phyloP scores from a whole-genome alignment of 2,888 invertebrate genomes.

The Sphaerolaimus hirsutus region DNA sequence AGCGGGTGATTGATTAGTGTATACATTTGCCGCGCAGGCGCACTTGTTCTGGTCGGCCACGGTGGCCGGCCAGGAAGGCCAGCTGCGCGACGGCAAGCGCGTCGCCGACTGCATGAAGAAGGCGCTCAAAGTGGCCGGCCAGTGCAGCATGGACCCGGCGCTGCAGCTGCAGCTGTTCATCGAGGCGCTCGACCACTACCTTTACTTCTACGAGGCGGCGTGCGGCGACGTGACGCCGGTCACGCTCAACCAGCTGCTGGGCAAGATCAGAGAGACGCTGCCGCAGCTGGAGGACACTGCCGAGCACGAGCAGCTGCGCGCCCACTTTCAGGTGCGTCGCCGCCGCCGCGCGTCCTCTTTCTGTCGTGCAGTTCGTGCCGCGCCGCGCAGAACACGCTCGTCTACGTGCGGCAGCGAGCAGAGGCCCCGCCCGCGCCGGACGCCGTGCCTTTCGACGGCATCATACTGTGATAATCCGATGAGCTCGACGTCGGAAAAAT shows the following conservation, averaged over 20 bases:
- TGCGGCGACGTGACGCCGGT: slow-evolving; percentile 43
- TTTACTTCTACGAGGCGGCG: slow-evolving; percentile 70
- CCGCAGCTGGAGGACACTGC: slow-evolving; percentile 77
- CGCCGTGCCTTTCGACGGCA: too few relatives aligned
- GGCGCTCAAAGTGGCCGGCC: slow-evolving; percentile 72
- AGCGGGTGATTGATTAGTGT: too few relatives aligned
- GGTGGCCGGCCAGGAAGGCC: slow-evolving; percentile 18
- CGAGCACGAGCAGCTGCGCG: slow-evolving; percentile 83
- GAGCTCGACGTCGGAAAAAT: too few relatives aligned
- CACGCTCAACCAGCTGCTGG: slow-evolving; percentile 49
- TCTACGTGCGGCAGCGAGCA: too few relatives aligned
- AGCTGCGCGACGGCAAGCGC: slow-evolving; percentile 65
- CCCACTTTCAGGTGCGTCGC: slow-evolving; percentile 48
- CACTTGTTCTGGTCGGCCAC: slow-evolving; percentile 85
- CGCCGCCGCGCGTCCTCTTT: too few relatives aligned
- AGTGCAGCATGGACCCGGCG: slow-evolving; percentile 86
- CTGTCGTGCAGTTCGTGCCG: too few relatives aligned
- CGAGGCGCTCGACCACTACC: slow-evolving; percentile 72
- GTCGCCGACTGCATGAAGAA: slow-evolving; percentile 85
- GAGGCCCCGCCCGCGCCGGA: too few relatives aligned
- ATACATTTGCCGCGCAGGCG: too few relatives aligned
- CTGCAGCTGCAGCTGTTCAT: slow-evolving; percentile 87
- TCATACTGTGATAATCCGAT: too few relatives aligned
- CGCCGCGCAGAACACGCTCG: too few relatives aligned
- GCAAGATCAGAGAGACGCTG: slow-evolving; percentile 70